A percentile compares a stretch with the other conserved stretches of the same genome.
These are phyloP conservation scores for Neoaliturus tenellus DNA, from an alignment of 2,888 invertebrate species.

Conservation along the genomic window DNA sequence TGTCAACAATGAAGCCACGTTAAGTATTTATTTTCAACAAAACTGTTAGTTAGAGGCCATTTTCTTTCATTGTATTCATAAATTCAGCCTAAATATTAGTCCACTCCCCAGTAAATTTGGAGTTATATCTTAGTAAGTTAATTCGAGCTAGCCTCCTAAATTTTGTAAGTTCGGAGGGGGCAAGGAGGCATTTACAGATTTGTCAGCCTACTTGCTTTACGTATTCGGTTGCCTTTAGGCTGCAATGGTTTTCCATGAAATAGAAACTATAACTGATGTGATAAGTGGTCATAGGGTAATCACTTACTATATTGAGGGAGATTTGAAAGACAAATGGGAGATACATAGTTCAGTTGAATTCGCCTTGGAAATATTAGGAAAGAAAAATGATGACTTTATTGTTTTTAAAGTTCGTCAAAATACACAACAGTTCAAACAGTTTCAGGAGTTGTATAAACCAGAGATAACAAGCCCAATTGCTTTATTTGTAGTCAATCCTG, in stretches of 20 bases:
- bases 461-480: not conserved
- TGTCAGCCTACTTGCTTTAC: too few species aligned
- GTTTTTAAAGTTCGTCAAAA: not conserved
- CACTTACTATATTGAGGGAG: slow-evolving; percentile 6
- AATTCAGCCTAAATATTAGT: too few species aligned
- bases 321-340: not conserved
- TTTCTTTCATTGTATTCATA: too few species aligned
- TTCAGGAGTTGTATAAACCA: slow-evolving; percentile 6
- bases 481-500: slow-evolving; percentile 2
- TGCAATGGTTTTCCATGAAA: slow-evolving; percentile 16
- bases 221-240: too few species aligned
- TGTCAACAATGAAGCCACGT: too few species aligned
- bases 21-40: too few species aligned
- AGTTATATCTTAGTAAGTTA: too few species aligned
- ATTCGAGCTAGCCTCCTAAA: too few species aligned
- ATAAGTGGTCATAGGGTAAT: slow-evolving; percentile 27
- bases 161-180: too few species aligned
- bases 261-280: slow-evolving; percentile 8
- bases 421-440: not conserved
- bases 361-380: not conserved
- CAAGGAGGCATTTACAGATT: too few species aligned
- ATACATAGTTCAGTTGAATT: not conserved
- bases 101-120: too few species aligned
- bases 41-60: too few species aligned
- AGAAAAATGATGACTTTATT: slow-evolving; percentile 31